Base-by-base conservation (phyloP, 2,888 invertebrate genomes). In the Drosophila kanekoi region DNA sequence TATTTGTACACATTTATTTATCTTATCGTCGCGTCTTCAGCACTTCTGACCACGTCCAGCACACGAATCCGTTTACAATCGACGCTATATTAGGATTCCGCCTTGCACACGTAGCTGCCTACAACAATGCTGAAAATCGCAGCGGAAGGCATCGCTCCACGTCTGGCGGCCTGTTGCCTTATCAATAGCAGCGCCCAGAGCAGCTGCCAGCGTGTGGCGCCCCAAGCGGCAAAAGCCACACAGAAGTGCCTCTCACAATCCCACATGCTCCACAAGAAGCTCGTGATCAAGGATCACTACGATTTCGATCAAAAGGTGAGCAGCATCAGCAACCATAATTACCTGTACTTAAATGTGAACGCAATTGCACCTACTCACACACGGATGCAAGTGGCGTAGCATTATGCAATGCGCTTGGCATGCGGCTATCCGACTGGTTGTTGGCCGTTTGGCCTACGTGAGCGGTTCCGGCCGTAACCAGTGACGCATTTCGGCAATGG, bases 231-330 rank as follows among this genome's bases (percentile, higher is more conserved):
- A 11, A 67, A 77, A 28, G 84, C 77, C 40, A 84, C 83, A 32
- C 90, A 87, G 45, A 91, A 91, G 57, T 84, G 59, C 53, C 74
- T 91, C 43, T 90, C 91, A 40, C 91, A 91, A 54, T 86, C 90
- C 13, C 90, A 90, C 49, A 60, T 57, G 41, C 77, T 64, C 41
- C 67, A 67, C 13, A 92, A 91, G 62, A 90, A 89, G 70, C 90
- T 94, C 80, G 83, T 93, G 81, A 95, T 96, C 78, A 95, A 95
- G 87, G 95, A 95, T 91, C 95, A 96, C 89, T 95, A 95, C 67
- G 96, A 96, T 79, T 96, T 96, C 91, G 94, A 96, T 72, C 94
- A 94, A 79, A 96, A 96, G 94, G 96, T 95, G 86, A 89, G 91
- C 72, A 28, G 9, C 2, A 2, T 14, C 14, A 8, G 6, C 16